Conservation (phyloP, 2,888 invertebrate species). For the Branchipolynoe longqiensis region DNA sequence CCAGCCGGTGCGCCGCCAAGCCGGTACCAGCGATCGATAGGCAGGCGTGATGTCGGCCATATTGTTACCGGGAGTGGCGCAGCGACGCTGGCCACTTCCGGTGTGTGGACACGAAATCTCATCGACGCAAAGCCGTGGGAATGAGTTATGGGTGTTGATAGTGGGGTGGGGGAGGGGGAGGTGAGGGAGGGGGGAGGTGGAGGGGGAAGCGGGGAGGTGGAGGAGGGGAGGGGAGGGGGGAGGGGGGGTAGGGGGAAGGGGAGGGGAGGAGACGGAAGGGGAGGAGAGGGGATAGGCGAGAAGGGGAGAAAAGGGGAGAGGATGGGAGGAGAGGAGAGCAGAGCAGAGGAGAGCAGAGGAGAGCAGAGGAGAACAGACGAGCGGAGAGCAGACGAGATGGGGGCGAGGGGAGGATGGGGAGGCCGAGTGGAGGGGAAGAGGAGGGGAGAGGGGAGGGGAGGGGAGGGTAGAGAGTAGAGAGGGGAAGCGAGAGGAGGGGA, state of each 20-base stretch:
- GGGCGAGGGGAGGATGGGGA: background rate
- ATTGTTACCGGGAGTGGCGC: slow-evolving; percentile 9
- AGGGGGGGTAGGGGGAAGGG: background rate
- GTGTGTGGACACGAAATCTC: slow-evolving; percentile 8
- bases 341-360: background rate
- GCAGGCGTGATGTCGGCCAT: background rate
- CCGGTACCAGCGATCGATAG: slow-evolving; percentile 8
- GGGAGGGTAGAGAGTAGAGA: background rate
- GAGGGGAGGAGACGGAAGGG: background rate
- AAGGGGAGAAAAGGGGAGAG: background rate
- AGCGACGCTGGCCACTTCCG: background rate
- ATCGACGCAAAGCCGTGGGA: background rate
- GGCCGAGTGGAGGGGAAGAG: background rate
- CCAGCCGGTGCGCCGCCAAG: no score
- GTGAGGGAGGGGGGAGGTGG: background rate
- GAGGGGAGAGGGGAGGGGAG: background rate
- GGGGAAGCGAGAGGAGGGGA: background rate
- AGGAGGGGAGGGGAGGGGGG: background rate
- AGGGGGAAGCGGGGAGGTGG: background rate
- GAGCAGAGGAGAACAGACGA: background rate
- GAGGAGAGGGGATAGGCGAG: background rate
- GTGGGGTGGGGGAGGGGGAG: slow-evolving; percentile 4
- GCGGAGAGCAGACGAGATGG: background rate
- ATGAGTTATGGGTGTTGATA: no score
- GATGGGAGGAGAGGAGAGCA: background rate